Conservation (phyloP, 2,888 invertebrate genomes). For the Aleiodes alternator region DNA sequence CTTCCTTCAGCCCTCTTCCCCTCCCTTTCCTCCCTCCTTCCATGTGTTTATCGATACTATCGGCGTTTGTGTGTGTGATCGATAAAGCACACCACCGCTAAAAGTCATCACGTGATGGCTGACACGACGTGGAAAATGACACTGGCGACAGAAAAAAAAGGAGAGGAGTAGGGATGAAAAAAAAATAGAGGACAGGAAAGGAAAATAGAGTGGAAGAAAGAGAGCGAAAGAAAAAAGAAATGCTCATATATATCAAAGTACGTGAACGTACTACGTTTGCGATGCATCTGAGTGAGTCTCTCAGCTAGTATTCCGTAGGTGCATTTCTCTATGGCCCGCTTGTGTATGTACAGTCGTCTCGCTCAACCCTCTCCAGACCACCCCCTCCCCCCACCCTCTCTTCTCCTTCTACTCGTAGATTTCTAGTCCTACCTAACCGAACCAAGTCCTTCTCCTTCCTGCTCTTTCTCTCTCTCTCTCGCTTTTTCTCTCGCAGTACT, state of each 20-base stretch:
- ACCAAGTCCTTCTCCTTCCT: slow-evolving; percentile 6
- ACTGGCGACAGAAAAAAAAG: background rate
- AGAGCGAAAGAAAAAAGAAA: slow-evolving; percentile 58
- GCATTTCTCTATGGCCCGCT: slow-evolving; percentile 13
- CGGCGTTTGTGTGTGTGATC: slow-evolving; percentile 9
- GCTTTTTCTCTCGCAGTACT: background rate
- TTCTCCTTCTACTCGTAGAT: background rate
- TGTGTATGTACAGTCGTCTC: slow-evolving; percentile 14
- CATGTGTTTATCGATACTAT: slow-evolving; percentile 37
- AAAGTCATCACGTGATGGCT: slow-evolving; percentile 29
- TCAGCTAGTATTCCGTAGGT: slow-evolving; percentile 18
- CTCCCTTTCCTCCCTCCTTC: no score
- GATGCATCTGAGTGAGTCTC: slow-evolving; percentile 24
- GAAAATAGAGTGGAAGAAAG: slow-evolving; percentile 61
- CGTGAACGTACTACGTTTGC: slow-evolving; percentile 8
- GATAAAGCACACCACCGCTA: slow-evolving; percentile 2
- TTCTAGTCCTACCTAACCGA: slow-evolving; percentile 4
- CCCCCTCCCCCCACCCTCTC: background rate
- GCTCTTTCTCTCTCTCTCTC: background rate
- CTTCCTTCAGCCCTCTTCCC: background rate
- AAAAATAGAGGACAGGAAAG: slow-evolving; percentile 59
- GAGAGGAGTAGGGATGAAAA: background rate
- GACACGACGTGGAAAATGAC: slow-evolving; percentile 30
- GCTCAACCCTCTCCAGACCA: background rate
- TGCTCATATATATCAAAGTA: slow-evolving; percentile 39